Evolutionary conservation across 2,888 invertebrate species (phyloP).

Genomic region (Antitype chi): DNA sequence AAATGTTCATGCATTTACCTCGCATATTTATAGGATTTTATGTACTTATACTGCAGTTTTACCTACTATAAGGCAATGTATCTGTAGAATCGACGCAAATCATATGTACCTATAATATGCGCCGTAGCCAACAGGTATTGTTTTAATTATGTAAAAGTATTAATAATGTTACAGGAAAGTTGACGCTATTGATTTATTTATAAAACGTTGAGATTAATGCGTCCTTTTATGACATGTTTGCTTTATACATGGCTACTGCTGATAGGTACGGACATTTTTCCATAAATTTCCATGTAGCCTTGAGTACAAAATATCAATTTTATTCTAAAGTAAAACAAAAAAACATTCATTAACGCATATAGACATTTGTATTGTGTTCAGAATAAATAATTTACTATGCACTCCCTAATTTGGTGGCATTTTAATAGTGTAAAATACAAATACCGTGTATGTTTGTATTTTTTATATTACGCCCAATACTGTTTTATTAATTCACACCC

Average conservation of each 20-base stretch:
- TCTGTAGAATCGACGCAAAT: constrained; percentile 27
- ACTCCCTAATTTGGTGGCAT: neutral
- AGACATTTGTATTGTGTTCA: neutral
- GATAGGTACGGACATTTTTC: constrained; percentile 7
- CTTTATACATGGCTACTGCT: constrained; percentile 3
- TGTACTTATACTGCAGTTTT: constrained; percentile 4
- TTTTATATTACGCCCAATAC: neutral
- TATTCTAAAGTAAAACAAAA: too few species aligned
- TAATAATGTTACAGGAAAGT: constrained; percentile 51
- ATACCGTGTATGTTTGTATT: neutral
- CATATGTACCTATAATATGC: neutral
- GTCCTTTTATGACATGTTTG: neutral
- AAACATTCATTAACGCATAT: neutral
- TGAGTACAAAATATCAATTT: neutral
- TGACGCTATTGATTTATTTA: constrained; percentile 30
- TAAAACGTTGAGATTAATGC: constrained; percentile 33
- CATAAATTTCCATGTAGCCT: neutral
- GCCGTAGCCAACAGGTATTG: constrained; percentile 15
- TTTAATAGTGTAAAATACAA: neutral
- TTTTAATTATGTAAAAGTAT: constrained; percentile 30
- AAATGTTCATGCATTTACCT: constrained; percentile 39
- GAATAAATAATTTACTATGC: neutral
- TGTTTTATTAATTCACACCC: constrained; percentile 28
- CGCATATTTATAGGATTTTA: constrained; percentile 40
- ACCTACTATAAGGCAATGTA: constrained; percentile 7